Conservation (phyloP, 2,888 invertebrate species). For the Lasioglossum morio region DNA sequence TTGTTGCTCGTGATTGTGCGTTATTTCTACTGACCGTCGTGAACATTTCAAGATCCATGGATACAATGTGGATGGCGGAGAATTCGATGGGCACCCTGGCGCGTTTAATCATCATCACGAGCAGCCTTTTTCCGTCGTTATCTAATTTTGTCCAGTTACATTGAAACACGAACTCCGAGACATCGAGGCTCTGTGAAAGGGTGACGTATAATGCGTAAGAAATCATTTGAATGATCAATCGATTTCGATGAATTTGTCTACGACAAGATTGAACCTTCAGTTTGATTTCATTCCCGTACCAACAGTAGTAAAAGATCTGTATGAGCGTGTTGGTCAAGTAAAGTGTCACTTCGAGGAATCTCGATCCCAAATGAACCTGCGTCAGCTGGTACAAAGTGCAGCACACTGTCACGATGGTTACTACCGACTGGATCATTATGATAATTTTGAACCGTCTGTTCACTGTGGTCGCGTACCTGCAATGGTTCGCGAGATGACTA, state of each 20-base stretch:
- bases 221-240: no score
- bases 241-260: background rate
- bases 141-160: constrained; percentile 32
- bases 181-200: constrained; percentile 23
- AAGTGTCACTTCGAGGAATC: background rate
- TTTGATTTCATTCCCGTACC: constrained; percentile 57
- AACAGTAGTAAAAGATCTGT: constrained; percentile 71
- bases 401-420: background rate
- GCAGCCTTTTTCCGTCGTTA: background rate
- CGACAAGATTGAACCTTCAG: constrained; percentile 30
- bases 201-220: background rate
- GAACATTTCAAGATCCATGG: constrained; percentile 47
- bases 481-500: background rate
- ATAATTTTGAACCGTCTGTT: constrained; percentile 14
- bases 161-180: constrained; percentile 24
- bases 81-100: constrained; percentile 48
- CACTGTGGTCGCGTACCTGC: constrained; percentile 4
- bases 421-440: background rate
- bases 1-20: background rate
- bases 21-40: background rate
- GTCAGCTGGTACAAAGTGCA: constrained; percentile 8
- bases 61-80: constrained; percentile 15
- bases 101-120: constrained; percentile 48
- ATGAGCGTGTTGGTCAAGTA: constrained; percentile 58
- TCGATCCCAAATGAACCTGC: background rate